A percentile compares a stretch with the other conserved stretches of the same genome.
These are phyloP conservation scores for Ifrita kowaldi DNA, from an alignment of 2,113 vertebrate species.

Conservation along the genomic window DNA sequence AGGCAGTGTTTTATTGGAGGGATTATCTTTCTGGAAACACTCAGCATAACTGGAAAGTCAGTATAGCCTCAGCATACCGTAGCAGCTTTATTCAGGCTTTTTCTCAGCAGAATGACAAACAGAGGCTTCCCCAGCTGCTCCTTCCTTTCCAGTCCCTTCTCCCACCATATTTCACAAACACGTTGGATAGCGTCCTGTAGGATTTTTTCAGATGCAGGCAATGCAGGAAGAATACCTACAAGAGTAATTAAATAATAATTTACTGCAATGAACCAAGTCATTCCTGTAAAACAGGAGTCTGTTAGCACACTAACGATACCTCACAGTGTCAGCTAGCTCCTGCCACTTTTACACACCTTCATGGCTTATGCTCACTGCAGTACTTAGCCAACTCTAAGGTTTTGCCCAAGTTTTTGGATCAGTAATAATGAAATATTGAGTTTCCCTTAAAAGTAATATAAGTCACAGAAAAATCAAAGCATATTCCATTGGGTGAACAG, in stretches of 20 bases:
- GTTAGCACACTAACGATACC: background rate
- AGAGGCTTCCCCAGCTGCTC: constrained; percentile 85
- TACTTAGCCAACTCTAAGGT: background rate
- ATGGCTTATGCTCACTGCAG: background rate
- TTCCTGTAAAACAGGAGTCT: background rate
- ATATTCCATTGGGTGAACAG: background rate
- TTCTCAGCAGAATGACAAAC: constrained; percentile 79
- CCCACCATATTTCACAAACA: constrained; percentile 88
- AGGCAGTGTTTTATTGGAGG: background rate
- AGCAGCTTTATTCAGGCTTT: constrained; percentile 76
- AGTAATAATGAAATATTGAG: background rate
- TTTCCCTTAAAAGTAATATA: background rate
- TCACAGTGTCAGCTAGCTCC: background rate
- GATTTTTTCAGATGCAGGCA: constrained; percentile 72
- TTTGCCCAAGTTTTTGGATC: background rate
- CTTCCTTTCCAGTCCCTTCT: constrained; percentile 83
- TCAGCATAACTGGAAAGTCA: background rate
- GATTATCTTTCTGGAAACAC: background rate
- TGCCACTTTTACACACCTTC: background rate
- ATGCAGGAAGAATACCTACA: constrained; percentile 77
- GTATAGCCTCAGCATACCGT: constrained; percentile 53
- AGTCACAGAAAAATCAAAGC: background rate
- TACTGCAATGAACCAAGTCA: background rate
- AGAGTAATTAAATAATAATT: background rate
- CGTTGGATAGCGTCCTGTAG: constrained; percentile 72